Base-by-base conservation (phyloP, 92 coral and sea anemone genomes). In the Phenganax subtilis region DNA sequence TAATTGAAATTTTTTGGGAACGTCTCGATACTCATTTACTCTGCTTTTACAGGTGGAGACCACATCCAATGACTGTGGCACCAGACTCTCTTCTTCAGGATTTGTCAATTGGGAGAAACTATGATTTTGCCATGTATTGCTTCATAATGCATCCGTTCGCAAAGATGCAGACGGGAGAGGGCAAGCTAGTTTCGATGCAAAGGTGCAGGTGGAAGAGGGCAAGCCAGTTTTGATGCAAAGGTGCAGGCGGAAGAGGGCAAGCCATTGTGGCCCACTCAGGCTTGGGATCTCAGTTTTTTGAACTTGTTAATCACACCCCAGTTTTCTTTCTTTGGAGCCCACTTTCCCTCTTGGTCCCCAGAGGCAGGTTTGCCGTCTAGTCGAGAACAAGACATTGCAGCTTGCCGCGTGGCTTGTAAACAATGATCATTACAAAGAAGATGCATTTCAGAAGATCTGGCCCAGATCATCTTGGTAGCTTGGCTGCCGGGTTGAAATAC, bases 41-140 rank as follows among this genome's bases (percentile, higher is more conserved):
- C 54, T 71, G 8, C 53, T 77, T 77, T 31, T 77, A 57, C 82
- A 77, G 82, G 16, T 77, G 82, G 82, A 77, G 31, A 53, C 82
- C 71, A 55, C 71, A 76, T 44, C 81, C 81, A 27, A 57, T 55
- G n/a, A 51, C 69, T 8, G 10, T 76, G 6, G 66, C 64, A 20
- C 7, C 81, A 20, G 81, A 76, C 56, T n/a, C 81, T 12, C 66
- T 76, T 14, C 25, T 20, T 20, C 25, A 20, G 25, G 25, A 20
- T 20, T 20, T 20, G 25, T 20, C 25, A 20, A 20, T 28, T 10
- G 75, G 44, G 51, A 68, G 30, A 47, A 68, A n/a, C 20, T 68
- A 68, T 68, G 73, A 51, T 10, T 68, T 68, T 47, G 16, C 51
- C 51, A 51, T 51, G 0, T 68, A 10, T 20, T 68, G 73, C n/a